phyloP scores from a whole-genome alignment of 2,888 invertebrate genomes.

The Acheta domesticus region DNA sequence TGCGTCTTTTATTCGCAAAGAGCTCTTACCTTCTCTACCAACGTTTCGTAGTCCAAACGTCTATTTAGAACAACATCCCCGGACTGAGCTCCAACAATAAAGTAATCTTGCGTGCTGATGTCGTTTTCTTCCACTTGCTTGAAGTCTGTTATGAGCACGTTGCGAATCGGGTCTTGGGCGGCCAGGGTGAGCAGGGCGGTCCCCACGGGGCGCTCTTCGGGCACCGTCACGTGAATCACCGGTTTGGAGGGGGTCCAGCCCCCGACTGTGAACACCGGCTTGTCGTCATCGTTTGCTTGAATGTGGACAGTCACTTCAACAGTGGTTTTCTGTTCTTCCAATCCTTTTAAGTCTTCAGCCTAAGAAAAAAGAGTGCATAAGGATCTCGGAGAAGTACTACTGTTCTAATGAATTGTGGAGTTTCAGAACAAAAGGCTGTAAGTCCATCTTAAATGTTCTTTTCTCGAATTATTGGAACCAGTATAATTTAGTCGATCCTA shows the following conservation, averaged over 20 bases:
- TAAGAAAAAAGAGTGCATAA: conserved; percentile 46
- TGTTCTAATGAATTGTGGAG: no score
- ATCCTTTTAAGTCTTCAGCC: conserved; percentile 49
- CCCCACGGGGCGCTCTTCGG: conserved; percentile 74
- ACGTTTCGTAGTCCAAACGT: conserved; percentile 71
- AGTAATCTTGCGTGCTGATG: conserved; percentile 56
- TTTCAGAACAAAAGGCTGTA: no score
- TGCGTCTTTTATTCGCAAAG: no score
- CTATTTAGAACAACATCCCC: conserved; percentile 72
- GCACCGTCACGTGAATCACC: conserved; percentile 59
- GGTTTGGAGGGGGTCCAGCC: conserved; percentile 72
- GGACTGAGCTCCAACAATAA: conserved; percentile 50
- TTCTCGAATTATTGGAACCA: no score
- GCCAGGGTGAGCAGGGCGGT: conserved; percentile 65
- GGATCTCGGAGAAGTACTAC: no score
- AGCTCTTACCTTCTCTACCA: conserved; percentile 45
- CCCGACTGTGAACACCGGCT: conserved; percentile 68
- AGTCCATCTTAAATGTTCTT: no score
- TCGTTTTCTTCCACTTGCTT: conserved; percentile 48
- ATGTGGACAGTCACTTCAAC: conserved; percentile 73
- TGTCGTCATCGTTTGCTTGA: conserved; percentile 71
- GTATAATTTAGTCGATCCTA: no score
- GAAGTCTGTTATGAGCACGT: conserved; percentile 57
- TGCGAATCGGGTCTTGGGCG: conserved; percentile 68
- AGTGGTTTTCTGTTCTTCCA: conserved; percentile 56